These are phyloP conservation scores for Festucalex cinctus DNA, from an alignment of 2,113 vertebrate genomes.

Conservation along the genomic window DNA sequence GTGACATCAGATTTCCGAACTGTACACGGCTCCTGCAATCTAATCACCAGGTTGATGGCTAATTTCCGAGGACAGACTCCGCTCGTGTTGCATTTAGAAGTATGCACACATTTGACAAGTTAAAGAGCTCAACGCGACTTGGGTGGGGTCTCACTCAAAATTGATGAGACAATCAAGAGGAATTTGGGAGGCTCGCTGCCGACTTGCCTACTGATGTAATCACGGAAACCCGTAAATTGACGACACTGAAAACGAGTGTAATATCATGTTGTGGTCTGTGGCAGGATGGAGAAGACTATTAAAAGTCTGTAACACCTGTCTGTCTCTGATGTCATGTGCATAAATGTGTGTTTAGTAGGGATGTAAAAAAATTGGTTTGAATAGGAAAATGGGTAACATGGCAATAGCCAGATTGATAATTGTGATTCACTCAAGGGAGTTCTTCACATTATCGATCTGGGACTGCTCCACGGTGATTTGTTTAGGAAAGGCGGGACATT, in stretches of 20 bases:
- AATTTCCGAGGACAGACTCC: constrained; percentile 1
- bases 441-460: too few relatives aligned
- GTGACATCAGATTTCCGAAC: constrained; percentile 33
- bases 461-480: too few relatives aligned
- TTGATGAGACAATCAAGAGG: constrained; percentile 43
- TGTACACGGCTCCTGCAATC: constrained; percentile 24
- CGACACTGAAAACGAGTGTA: neutral
- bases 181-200: constrained; percentile 27
- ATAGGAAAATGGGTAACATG: too few relatives aligned
- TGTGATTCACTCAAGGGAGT: too few relatives aligned
- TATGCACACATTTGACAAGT: constrained; percentile 18
- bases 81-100: neutral
- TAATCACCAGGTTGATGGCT: constrained; percentile 49
- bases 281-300: neutral
- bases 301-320: neutral
- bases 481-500: too few relatives aligned
- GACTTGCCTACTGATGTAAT: constrained; percentile 35
- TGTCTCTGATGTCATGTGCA: neutral
- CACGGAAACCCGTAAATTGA: neutral
- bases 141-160: constrained; percentile 32
- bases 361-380: too few relatives aligned
- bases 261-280: neutral
- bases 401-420: too few relatives aligned
- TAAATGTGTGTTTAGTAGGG: neutral
- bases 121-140: constrained; percentile 32